Evolutionary conservation across 1,140 invertebrate species (phyloP).

Genomic region (Sipha flava): DNA sequence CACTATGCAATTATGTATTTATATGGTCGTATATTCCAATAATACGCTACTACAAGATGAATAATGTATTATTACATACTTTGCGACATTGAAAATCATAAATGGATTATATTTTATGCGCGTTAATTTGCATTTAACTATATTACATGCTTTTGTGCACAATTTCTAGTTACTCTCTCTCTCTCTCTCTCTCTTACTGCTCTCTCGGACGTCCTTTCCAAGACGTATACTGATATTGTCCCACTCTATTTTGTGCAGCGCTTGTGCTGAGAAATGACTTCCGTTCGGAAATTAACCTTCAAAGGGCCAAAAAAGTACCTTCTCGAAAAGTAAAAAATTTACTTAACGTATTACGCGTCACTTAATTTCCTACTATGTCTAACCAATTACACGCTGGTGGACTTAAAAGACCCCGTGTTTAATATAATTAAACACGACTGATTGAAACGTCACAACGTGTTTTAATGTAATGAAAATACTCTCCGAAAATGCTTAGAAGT

Average conservation of each 20-base stretch:
- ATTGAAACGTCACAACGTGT: not conserved
- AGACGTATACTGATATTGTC: not conserved
- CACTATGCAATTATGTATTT: too few species aligned
- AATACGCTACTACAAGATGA: too few species aligned
- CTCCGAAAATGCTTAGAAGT: not conserved
- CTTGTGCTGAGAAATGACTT: not conserved
- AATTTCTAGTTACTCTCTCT: too few species aligned
- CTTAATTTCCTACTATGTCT: not conserved
- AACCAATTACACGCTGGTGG: not conserved
- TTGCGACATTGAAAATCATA: not conserved
- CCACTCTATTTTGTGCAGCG: not conserved
- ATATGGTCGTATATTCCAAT: too few species aligned
- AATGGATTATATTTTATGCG: too few species aligned
- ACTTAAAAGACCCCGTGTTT: not conserved
- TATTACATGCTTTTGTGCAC: too few species aligned
- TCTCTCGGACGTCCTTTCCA: not conserved
- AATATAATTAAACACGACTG: not conserved
- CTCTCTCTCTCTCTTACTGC: too few species aligned
- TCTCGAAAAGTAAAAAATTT: not conserved
- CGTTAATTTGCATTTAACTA: too few species aligned
- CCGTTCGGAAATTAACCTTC: not conserved
- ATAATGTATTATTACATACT: not conserved
- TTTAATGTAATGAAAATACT: not conserved
- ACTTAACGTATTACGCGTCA: not conserved
- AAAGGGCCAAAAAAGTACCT: not conserved